Conservation (phyloP, 2,113 vertebrate species). For the Rostratula benghalensis region DNA sequence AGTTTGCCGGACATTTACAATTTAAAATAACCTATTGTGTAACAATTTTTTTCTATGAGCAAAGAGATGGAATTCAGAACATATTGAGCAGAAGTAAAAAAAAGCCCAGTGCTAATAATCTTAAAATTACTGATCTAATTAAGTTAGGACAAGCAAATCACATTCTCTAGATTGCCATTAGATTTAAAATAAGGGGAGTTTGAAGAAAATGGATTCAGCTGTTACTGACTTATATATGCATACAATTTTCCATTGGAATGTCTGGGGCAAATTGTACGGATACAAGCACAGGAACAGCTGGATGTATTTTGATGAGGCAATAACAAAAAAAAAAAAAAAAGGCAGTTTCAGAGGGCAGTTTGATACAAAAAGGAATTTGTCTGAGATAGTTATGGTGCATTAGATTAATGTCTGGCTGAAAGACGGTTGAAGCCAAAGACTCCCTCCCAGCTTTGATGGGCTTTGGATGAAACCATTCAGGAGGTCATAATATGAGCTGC, state of each 20-base stretch:
- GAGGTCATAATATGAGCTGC: neutral
- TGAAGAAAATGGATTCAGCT: constrained; percentile 62
- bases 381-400: constrained; percentile 2
- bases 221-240: constrained; percentile 30
- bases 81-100: constrained; percentile 48
- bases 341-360: constrained; percentile 1
- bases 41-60: constrained; percentile 14
- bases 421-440: constrained; percentile 21
- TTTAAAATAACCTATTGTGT: constrained; percentile 34
- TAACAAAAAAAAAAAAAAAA: neutral
- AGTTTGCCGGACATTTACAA: neutral
- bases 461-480: constrained; percentile 2
- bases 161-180: constrained; percentile 41
- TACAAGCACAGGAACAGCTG: constrained; percentile 49
- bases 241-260: constrained; percentile 49
- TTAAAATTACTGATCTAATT: constrained; percentile 42
- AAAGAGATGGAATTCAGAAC: constrained; percentile 47
- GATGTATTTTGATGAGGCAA: constrained; percentile 56
- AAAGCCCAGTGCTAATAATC: constrained; percentile 27
- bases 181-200: constrained; percentile 40
- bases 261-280: constrained; percentile 49
- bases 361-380: constrained; percentile 42
- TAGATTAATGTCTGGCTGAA: constrained; percentile 37
- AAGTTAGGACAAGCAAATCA: constrained; percentile 51
- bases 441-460: neutral